Conservation (phyloP, 2,797 vertebrate genomes). For the Adelosebastes latens region DNA sequence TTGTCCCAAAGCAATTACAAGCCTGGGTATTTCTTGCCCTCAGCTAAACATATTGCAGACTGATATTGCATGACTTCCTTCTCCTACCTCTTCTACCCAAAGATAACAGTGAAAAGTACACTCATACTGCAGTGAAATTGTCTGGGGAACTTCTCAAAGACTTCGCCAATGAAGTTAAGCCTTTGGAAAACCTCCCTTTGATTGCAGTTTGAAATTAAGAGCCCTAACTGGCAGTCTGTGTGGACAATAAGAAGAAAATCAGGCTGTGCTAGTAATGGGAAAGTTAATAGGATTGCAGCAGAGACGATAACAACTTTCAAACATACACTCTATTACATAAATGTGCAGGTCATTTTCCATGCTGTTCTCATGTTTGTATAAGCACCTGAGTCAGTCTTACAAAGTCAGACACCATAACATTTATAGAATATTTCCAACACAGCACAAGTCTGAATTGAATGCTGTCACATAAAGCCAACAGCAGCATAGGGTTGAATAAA, state of each 20-base stretch:
- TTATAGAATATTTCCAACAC: not conserved
- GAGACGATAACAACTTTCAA: not conserved
- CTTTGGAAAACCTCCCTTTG: constrained; percentile 54
- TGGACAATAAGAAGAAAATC: constrained; percentile 24
- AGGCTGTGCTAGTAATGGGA: constrained; percentile 13
- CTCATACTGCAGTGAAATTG: constrained; percentile 55
- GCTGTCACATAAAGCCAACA: not conserved
- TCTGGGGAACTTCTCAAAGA: constrained; percentile 62
- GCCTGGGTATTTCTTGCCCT: constrained; percentile 74
- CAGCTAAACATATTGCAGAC: constrained; percentile 71
- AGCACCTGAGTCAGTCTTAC: not conserved
- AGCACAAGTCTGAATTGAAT: not conserved
- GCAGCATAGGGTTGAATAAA: not conserved
- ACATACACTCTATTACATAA: constrained; percentile 1
- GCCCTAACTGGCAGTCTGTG: constrained; percentile 22
- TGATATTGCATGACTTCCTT: constrained; percentile 73
- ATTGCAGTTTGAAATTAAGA: constrained; percentile 64
- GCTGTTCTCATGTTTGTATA: not conserved
- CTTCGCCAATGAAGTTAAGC: constrained; percentile 57
- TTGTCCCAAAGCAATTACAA: constrained; percentile 82
- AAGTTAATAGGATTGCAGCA: constrained; percentile 36
- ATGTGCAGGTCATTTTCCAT: not conserved
- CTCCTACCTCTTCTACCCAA: constrained; percentile 47
- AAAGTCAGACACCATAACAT: not conserved
- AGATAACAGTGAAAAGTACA: constrained; percentile 71